Base-by-base conservation (phyloP, 2,797 vertebrate genomes). In the Sebastes minor region DNA sequence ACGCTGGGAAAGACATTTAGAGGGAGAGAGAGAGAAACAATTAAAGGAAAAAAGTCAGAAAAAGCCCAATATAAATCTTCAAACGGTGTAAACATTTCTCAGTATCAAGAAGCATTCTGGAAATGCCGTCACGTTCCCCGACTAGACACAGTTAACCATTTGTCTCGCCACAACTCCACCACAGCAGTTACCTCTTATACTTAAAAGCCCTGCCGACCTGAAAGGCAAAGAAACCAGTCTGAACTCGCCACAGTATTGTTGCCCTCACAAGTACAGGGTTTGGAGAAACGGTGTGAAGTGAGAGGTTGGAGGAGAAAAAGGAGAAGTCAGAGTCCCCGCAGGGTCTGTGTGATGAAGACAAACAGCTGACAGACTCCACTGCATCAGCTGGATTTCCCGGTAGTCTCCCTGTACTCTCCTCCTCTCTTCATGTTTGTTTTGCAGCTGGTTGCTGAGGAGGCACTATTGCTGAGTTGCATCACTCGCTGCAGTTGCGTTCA, bases 361-460 rank as follows among this genome's bases (percentile, higher is more conserved):
- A 89, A 87, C 86, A 89, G 88, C 88, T 91, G 89, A 93, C 87
- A 91, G 84, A 71, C 65, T 85, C 65, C 18, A 49, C n/a, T 76
- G 79, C 55, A 85, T 86, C 89, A 78, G 85, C 86, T 77, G 79
- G 64, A 61, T 74, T 76, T 79, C 81, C 83, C 61, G 52, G 14
- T 49, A 61, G 67, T 73, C 62, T 78, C 82, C 82, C 52, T 53
- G 52, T 53, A 53, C 52, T 22, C 60, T 78, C 82, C 81, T 66
- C 78, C 76, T 83, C 78, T 78, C 35, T 14, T 4, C n/a, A 13
- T 81, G 82, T 88, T 91, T 89, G 86, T 89, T 89, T 81, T 82
- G 52, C 78, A 79, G 75, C 63, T 56, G 83, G 74, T 83, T 88
- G 88, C 86, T 89, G 85, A 80, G 84, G 67, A 56, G 13, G 78